Evolutionary conservation across 2,888 invertebrate genomes (phyloP).

Genomic region (Labia minor): DNA sequence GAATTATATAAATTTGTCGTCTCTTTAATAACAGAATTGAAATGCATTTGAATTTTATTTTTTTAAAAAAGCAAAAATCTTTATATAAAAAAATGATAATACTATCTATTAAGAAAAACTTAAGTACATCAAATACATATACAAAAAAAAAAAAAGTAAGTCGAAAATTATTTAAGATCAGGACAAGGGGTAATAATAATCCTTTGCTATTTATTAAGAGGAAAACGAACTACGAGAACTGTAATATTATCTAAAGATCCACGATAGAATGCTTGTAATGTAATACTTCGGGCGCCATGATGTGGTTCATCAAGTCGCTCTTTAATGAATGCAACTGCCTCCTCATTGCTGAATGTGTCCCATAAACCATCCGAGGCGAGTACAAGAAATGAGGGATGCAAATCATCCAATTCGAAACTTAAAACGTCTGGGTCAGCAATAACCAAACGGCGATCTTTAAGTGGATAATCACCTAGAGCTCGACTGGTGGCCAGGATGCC

Average conservation of each 20-base stretch:
- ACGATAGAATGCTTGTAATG: slow-evolving; percentile 79
- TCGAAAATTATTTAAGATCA: not conserved
- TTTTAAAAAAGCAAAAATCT: no score
- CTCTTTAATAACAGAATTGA: no score
- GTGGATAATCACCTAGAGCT: slow-evolving; percentile 88
- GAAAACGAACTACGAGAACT: slow-evolving; percentile 76
- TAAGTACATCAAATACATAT: no score
- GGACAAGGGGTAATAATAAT: not conserved
- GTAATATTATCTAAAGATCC: slow-evolving; percentile 94
- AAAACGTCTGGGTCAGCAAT: slow-evolving; percentile 93
- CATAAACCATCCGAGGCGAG: slow-evolving; percentile 92
- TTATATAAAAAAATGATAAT: no score
- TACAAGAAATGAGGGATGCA: slow-evolving; percentile 76
- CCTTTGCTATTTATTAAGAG: not conserved
- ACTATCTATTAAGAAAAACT: no score
- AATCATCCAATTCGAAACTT: slow-evolving; percentile 77
- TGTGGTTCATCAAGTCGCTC: slow-evolving; percentile 75
- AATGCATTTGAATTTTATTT: no score
- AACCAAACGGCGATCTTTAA: slow-evolving; percentile 86
- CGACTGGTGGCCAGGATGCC: slow-evolving; percentile 89
- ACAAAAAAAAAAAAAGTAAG: no score
- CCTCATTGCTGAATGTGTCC: slow-evolving; percentile 93
- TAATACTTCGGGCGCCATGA: slow-evolving; percentile 83
- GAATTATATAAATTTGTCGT: no score
- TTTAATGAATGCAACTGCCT: slow-evolving; percentile 80